Base-by-base conservation (phyloP, 2,113 vertebrate genomes). In the Colistium nudipinnis region DNA sequence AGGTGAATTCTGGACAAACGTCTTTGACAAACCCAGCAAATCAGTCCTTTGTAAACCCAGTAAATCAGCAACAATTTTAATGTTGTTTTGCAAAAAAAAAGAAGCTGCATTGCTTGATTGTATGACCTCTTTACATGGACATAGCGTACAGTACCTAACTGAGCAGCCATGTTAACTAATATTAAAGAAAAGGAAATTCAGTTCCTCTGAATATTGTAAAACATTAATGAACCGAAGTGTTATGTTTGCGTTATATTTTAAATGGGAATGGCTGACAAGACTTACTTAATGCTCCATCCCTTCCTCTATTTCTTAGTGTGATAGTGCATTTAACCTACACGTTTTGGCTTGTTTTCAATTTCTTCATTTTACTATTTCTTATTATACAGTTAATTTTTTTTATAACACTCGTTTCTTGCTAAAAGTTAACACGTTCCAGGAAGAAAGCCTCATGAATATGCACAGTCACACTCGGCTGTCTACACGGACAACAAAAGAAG, bases 361-460 rank as follows among this genome's bases (percentile, higher is more conserved):
- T 44, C 11, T 63, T 44, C 43, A 44, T 44, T 9, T 4, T 20
- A 19, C 43, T 7, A n/a, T n/a, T 43, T 43, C 7, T 20, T 44
- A 19, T 44, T n/a, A n/a, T n/a, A 41, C 4, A 39, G 19, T 20
- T 6, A 24, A 30, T 52, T 59, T 38, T 30, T 22, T 20, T 20
- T 11, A 63, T 14, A 6, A 1, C 1, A 1, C 48, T 70, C n/a
- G 20, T 72, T 62, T 56, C 75, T 54, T 62, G 70, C 60, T 68
- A 73, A 84, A 84, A 57, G 70, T 81, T 73, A 89, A 86, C 56
- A 17, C 73, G 72, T 82, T 84, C 81, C 64, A 56, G 53, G 72
- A 76, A 79, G 39, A 36, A 35, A 28, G 67, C 78, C 72, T 88
- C 80, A 86, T 90, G 71, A 90, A 90, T 90, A 90, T 91, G 90